Base-by-base conservation (phyloP, 2,113 vertebrate species). In the Ploceus nigricollis region DNA sequence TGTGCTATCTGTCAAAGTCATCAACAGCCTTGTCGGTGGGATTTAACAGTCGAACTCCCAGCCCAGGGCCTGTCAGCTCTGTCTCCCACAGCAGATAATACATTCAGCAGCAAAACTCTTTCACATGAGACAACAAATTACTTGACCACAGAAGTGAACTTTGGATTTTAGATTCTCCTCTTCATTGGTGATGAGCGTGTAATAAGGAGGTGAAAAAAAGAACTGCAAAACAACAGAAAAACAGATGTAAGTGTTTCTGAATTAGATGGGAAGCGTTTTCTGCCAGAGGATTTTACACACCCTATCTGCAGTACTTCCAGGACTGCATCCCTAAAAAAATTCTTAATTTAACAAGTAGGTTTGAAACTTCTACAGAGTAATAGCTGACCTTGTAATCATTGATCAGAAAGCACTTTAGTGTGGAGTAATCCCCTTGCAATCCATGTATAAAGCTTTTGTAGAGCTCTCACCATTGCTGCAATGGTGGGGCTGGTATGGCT, bases 1-100 rank as follows among this genome's bases (percentile, higher is more conserved):
- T 58, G 60, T 81, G 85, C 60, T 95, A 95, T 94, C 91, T 96
- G 94, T 93, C 94, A 94, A 95, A 95, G 76, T 87, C 95, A 97
- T 96, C 96, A 97, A 45, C 92, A 93, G 56, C 80, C 82, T 81
- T 88, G 82, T 93, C 6, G 1, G 64, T 64, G 76, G 94, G 76
- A 94, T 96, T 96, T 92, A 94, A 39, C 76, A 90, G 82, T 6
- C 56, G 21, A 73, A 60, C 28, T 81, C 79, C 92, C 84, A 94
- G 93, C 71, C 85, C 85, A 73, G 75, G 83, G 90, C 68, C 85
- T 93, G 85, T 93, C 95, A 93, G 86, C 92, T 94, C 93, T 48
- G 56, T 90, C 60, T 94, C 65, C 68, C 0, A 0, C 64, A 92
- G 68, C 83, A 95, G 83, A 85, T 35, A 94, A 93, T 3, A 1